phyloP scores from a whole-genome alignment of 2,888 invertebrate species.

The Syrista parreyssii region DNA sequence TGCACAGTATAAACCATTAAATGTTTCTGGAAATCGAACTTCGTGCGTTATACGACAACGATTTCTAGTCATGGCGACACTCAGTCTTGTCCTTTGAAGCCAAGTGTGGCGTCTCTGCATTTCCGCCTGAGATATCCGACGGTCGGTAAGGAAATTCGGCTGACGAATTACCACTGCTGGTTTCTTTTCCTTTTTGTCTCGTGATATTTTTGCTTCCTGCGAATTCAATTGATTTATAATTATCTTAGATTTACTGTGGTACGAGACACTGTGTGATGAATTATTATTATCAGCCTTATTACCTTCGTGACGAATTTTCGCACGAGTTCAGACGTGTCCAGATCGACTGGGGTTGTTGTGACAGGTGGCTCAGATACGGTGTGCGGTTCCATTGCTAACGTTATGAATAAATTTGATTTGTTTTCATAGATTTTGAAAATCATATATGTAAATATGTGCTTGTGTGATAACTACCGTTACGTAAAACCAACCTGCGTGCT shows the following conservation, averaged over 20 bases:
- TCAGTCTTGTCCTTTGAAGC: slow-evolving; percentile 35
- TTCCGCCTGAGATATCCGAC: slow-evolving; percentile 38
- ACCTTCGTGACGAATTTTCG: neutral
- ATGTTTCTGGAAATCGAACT: slow-evolving; percentile 51
- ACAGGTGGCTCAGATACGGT: neutral
- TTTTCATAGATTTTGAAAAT: neutral
- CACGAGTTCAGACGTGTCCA: neutral
- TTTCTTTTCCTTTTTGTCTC: slow-evolving; percentile 16
- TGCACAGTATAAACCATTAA: slow-evolving; percentile 59
- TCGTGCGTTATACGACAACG: slow-evolving; percentile 43
- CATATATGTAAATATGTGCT: neutral
- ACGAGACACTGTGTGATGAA: neutral
- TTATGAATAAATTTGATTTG: neutral
- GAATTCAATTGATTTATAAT: neutral
- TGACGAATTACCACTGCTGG: neutral
- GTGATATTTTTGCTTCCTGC: neutral
- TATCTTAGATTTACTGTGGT: neutral
- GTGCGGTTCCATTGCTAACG: neutral
- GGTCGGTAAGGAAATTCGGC: slow-evolving; percentile 32
- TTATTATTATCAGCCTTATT: neutral
- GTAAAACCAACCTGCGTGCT: neutral
- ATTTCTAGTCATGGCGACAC: slow-evolving; percentile 30
- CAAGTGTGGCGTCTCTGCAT: slow-evolving; percentile 38
- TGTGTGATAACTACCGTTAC: neutral
- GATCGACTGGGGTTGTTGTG: neutral